Evolutionary conservation across 1,140 invertebrate species (phyloP).

Genomic region (Bombus waltoni): DNA sequence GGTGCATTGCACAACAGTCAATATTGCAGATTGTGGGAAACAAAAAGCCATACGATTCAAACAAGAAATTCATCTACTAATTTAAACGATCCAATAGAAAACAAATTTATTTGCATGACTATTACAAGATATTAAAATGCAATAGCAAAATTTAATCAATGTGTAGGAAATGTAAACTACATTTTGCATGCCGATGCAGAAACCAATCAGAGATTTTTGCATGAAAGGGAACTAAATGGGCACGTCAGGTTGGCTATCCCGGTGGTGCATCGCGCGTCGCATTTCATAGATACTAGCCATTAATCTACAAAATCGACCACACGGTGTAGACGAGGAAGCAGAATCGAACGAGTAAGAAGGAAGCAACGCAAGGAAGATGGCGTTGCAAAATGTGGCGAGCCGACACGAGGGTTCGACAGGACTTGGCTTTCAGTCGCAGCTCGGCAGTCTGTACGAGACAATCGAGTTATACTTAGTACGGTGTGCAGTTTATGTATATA

Average conservation of each 20-base stretch:
- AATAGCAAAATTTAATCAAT: background rate
- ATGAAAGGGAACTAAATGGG: background rate
- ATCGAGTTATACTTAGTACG: slow-evolving; percentile 50
- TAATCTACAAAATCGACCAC: slow-evolving; percentile 43
- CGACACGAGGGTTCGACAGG: slow-evolving; percentile 46
- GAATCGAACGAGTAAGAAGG: background rate
- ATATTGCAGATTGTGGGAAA: background rate
- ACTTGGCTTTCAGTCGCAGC: slow-evolving; percentile 65
- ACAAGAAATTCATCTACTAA: background rate
- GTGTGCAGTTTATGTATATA: slow-evolving; percentile 28
- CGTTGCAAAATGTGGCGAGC: slow-evolving; percentile 39
- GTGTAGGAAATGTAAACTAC: too few relatives aligned
- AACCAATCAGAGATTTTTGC: background rate
- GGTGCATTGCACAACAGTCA: background rate
- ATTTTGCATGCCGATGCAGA: background rate
- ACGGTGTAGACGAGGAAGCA: slow-evolving; percentile 1
- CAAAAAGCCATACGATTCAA: background rate
- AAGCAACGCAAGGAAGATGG: slow-evolving; percentile 35
- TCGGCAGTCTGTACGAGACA: slow-evolving; percentile 68
- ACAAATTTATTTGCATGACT: background rate
- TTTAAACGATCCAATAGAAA: too few relatives aligned
- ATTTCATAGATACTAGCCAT: slow-evolving; percentile 23
- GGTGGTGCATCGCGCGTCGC: background rate
- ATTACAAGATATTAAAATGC: background rate
- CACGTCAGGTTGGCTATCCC: background rate